Percentiles rank a stretch among this genome's conserved stretches.
Evolutionary conservation across 23 tunicate genomes (phyloP).

Genomic region (Trididemnum clinides): DNA sequence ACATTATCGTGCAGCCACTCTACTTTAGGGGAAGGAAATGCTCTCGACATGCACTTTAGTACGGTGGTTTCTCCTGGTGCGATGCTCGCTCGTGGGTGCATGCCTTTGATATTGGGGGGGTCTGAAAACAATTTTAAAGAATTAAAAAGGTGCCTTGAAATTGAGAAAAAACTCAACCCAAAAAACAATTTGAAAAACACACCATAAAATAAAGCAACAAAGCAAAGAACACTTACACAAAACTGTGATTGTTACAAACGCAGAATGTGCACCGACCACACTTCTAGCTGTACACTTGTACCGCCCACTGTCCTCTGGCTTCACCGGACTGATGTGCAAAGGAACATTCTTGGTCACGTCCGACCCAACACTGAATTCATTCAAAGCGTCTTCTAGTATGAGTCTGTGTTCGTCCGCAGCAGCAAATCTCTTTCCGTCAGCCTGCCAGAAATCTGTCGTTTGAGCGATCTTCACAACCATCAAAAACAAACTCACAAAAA

Average conservation of each 20-base stretch:
- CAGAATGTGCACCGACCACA: constrained; percentile 48
- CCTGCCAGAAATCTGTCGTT: too few species aligned
- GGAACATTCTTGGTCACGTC: constrained; percentile 48
- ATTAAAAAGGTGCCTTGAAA: too few species aligned
- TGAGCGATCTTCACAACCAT: too few species aligned
- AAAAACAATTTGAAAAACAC: too few species aligned
- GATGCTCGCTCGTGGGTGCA: constrained; percentile 31
- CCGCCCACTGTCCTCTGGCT: constrained; percentile 70
- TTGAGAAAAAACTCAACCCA: too few species aligned
- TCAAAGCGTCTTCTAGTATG: neutral
- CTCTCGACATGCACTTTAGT: constrained; percentile 58
- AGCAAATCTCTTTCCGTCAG: constrained; percentile 56
- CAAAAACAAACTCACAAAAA: too few species aligned
- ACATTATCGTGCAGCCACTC: constrained; percentile 51
- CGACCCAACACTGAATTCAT: neutral
- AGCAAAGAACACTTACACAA: constrained; percentile 50
- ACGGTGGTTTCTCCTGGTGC: constrained; percentile 47
- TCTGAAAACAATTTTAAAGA: too few species aligned
- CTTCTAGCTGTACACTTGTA: constrained; percentile 76
- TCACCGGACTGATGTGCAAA: constrained; percentile 58
- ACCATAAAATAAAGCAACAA: too few species aligned
- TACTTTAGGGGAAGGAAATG: constrained; percentile 47
- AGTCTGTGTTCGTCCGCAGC: constrained; percentile 66
- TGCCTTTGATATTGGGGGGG: constrained; percentile 46
- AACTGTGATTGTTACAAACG: constrained; percentile 64